Evolutionary conservation across 2,888 invertebrate species (phyloP), one percentile per base, ranked within the genome.

Genomic region (Drosophila melanosoma): DNA sequence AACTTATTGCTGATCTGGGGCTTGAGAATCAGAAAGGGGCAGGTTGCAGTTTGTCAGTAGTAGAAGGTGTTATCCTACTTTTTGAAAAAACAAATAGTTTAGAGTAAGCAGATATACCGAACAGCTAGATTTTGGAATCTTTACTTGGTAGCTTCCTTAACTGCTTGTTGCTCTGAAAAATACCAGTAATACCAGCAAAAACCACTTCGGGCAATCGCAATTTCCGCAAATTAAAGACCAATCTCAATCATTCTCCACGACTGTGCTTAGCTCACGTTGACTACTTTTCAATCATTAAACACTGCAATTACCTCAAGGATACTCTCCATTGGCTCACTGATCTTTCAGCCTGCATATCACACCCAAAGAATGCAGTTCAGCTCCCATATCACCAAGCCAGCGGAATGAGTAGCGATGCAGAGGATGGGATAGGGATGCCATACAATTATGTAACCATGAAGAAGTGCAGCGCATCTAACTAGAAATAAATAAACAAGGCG

Each of bases 401-500:
- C 40, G 54, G 33, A 40, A 12, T 56, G 64, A 40, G 42, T 36
- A 45, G 40, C 17, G 42, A 54, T 20, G 6, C 17, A n/a, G n/a
- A 17, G 29, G 48, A 20, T 35, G 45, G 51, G 15, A n/a, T 42
- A 59, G 36, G 49, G 66, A 72, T 75, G 74, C 88, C 75, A 78
- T 86, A 78, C 89, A 88, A 87, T 87, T 87, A 87, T 82, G 81
- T 83, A 79, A 67, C 70, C 79, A 79, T 73, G 72, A 65, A 56
- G 63, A 83, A 87, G 71, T 81, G 82, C 82, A 77, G 85, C 76
- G 81, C 76, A 66, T 79, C 85, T 87, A 85, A 85, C 87, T 87
- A 85, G 85, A 81, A 87, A 85, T 85, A 85, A 85, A 87, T 87
- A 85, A 85, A 87, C 85, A 85, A 85, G 85, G 76, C 85, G 82